Conservation (phyloP, 2,113 vertebrate genomes). For the Centropristis striata region DNA sequence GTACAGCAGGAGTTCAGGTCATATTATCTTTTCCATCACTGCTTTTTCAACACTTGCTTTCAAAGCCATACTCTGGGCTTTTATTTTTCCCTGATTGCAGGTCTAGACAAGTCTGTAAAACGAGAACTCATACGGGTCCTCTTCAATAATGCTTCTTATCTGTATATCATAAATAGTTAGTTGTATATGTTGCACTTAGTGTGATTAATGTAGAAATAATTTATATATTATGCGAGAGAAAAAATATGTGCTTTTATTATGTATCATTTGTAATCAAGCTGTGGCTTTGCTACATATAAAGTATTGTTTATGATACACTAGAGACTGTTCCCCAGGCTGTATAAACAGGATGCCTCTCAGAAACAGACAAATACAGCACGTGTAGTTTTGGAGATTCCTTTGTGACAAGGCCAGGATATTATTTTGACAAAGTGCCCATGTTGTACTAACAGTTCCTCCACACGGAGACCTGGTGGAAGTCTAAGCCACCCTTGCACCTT, state of each 20-base stretch:
- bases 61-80: constrained; percentile 21
- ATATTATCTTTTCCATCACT: constrained; percentile 36
- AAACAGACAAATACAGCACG: constrained; percentile 48
- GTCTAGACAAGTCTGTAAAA: constrained; percentile 38
- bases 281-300: constrained; percentile 30
- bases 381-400: constrained; percentile 60
- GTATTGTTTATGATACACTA: constrained; percentile 62
- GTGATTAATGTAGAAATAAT: constrained; percentile 39
- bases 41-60: constrained; percentile 41
- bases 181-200: constrained; percentile 9
- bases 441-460: constrained; percentile 35
- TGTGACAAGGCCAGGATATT: constrained; percentile 61
- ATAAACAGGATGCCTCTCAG: constrained; percentile 76
- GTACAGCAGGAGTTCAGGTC: not conserved
- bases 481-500: constrained; percentile 8
- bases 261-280: constrained; percentile 5
- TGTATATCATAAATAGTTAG: not conserved
- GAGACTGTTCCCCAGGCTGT: constrained; percentile 16
- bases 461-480: constrained; percentile 15
- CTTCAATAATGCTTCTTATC: not conserved
- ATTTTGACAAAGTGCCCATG: constrained; percentile 62
- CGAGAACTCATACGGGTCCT: not conserved
- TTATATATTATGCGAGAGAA: constrained; percentile 5
- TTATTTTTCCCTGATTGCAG: constrained; percentile 38
- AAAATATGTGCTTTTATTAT: constrained; percentile 1